Evolutionary conservation across 2,113 vertebrate species (phyloP).

Genomic region (Gymnogyps californianus): DNA sequence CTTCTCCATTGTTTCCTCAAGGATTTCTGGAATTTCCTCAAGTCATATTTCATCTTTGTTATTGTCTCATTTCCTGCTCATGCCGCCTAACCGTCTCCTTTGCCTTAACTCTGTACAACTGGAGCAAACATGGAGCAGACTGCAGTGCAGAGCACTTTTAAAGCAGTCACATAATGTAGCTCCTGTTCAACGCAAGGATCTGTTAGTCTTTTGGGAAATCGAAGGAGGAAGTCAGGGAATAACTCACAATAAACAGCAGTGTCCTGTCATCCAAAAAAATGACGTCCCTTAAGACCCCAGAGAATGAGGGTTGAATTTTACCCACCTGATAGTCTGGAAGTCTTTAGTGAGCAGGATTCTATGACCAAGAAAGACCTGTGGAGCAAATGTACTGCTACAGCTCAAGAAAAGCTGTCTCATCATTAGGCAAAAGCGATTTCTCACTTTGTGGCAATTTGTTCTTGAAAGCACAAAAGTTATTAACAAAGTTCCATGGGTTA

Average conservation of each 20-base stretch:
- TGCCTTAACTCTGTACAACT: neutral
- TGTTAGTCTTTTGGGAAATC: neutral
- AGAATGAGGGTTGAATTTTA: neutral
- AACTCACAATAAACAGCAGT: neutral
- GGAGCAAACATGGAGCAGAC: neutral
- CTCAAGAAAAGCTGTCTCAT: neutral
- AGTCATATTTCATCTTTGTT: neutral
- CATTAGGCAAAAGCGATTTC: neutral
- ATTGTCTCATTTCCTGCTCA: neutral
- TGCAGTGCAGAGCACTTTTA: neutral
- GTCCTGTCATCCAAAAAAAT: neutral
- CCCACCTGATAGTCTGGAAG: neutral
- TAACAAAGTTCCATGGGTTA: neutral
- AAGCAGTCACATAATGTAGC: neutral
- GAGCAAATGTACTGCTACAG: neutral
- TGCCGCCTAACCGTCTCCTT: neutral
- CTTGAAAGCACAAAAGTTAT: neutral
- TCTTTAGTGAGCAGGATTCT: neutral
- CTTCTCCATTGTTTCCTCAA: neutral
- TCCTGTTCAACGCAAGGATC: neutral
- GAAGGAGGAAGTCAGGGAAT: neutral
- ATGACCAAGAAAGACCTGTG: neutral
- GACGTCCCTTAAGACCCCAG: fast-evolving
- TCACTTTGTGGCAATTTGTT: neutral
- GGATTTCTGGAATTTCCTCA: constrained; percentile 11